Evolutionary conservation across 2,797 vertebrate genomes (phyloP), one percentile per base, ranked within the genome.

Genomic region (Tolypeutes matacus): DNA sequence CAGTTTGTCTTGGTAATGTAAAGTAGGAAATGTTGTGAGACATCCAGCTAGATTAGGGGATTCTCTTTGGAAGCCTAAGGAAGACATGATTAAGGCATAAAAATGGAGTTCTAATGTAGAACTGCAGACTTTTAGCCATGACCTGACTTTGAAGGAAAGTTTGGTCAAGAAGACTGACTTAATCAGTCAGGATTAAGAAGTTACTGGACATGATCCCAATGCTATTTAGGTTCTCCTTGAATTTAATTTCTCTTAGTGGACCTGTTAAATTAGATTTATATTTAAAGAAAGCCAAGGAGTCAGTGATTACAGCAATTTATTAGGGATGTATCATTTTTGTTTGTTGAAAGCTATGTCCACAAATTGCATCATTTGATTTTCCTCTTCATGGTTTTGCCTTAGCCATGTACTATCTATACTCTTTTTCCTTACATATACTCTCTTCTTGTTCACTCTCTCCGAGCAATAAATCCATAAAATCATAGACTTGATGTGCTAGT

Each of bases 291-390:
- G 13, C n/a, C 25, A 86, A 34, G 42, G 12, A n/a, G 4, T 42
- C 49, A 77, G 2, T 87, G 67, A 34, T 86, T 39, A 56, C 0
- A 75, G 7, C 31, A 39, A 78, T 56, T 93, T 82, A 89, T 90
- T 67, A 93, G 31, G 25, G 84, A 85, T 81, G n/a, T 42, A 36
- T 56, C 89, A 20, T 46, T 49, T 62, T 87, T 88, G 17, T 77
- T 88, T 67, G 14, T 93, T 76, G 27, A 49, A 88, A 91, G 11
- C 29, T 91, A 7, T 72, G 31, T 82, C 76, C 80, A 13, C 39
- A 89, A 86, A 89, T 31, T 53, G 89, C 21, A 62, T 81, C 8
- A 27, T 27, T 84, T 92, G 58, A 51, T 88, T 91, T 91, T 49
- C 13, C 4, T 53, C 1, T 58, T 18, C 60, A 23, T 69, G 18